A percentile compares a stretch with the other conserved stretches of the same genome.
Conservation (phyloP, 1,140 invertebrate species). For the Heliconius hewitsoni region DNA sequence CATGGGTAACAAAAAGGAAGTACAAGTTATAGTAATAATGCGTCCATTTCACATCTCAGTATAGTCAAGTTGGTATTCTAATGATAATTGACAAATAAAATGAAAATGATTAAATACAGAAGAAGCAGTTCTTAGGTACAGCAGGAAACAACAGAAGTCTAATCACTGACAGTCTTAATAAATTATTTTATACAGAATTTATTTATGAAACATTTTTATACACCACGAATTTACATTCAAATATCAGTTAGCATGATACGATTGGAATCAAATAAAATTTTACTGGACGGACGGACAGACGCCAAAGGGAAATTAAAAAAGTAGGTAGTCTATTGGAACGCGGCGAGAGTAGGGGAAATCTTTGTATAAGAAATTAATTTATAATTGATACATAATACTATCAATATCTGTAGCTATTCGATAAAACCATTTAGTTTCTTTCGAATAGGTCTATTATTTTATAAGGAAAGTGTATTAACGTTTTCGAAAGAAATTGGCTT, state of each 20-base stretch:
- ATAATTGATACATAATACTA: not conserved
- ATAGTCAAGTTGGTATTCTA: slow-evolving; percentile 23
- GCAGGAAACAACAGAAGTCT: slow-evolving; percentile 59
- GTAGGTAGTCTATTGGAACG: not conserved
- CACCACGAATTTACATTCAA: slow-evolving; percentile 61
- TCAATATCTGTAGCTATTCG: not conserved
- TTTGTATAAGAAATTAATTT: not conserved
- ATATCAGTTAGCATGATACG: slow-evolving; percentile 42
- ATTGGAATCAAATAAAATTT: slow-evolving; percentile 63
- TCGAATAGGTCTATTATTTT: not conserved
- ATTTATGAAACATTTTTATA: slow-evolving; percentile 61
- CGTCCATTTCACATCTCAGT: slow-evolving; percentile 25
- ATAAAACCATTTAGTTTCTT: not conserved
- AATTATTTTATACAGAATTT: slow-evolving; percentile 67
- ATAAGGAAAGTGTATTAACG: not conserved
- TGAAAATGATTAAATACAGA: slow-evolving; percentile 34
- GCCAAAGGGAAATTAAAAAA: slow-evolving; percentile 34
- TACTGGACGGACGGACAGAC: slow-evolving; percentile 77
- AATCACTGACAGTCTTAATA: slow-evolving; percentile 66
- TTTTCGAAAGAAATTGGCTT: not conserved
- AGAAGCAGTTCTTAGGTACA: slow-evolving; percentile 65
- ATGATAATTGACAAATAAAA: slow-evolving; percentile 56
- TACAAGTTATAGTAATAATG: not conserved
- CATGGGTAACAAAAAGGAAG: slow-evolving; percentile 25
- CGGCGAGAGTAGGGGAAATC: not conserved